Conservation (phyloP, 2,113 vertebrate genomes). For the Sturnira hondurensis region DNA sequence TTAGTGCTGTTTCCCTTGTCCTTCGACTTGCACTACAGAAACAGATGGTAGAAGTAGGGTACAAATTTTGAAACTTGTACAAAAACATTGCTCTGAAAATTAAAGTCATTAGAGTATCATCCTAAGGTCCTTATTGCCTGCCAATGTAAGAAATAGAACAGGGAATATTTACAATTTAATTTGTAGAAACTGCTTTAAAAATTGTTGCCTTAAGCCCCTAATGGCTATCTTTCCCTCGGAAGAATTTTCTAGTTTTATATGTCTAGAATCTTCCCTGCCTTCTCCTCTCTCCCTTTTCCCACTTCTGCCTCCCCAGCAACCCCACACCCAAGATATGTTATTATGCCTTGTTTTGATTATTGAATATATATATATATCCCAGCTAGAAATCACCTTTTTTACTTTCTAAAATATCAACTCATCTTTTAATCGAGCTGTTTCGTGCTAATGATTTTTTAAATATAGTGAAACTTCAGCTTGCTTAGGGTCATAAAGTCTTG, state of each 20-base stretch:
- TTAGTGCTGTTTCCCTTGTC: not conserved
- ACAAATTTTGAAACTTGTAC: not conserved
- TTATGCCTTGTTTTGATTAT: not conserved
- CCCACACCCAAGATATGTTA: not conserved
- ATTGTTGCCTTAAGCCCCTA: not conserved
- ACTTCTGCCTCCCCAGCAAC: not conserved
- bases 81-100: not conserved
- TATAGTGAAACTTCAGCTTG: not conserved
- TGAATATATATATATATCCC: not conserved
- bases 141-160: not conserved
- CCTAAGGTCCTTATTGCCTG: not conserved
- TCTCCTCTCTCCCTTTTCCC: not conserved
- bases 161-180: not conserved
- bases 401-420: not conserved
- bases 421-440: not conserved
- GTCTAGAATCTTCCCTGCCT: not conserved
- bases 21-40: not conserved
- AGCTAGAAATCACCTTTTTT: not conserved
- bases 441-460: not conserved
- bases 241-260: not conserved
- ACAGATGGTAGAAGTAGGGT: not conserved
- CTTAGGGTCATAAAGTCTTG: not conserved
- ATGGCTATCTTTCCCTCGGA: not conserved
- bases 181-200: conserved; percentile 22
- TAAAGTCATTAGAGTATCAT: not conserved